Evolutionary conservation across 2,113 vertebrate species (phyloP).

Genomic region (Laticauda colubrina): DNA sequence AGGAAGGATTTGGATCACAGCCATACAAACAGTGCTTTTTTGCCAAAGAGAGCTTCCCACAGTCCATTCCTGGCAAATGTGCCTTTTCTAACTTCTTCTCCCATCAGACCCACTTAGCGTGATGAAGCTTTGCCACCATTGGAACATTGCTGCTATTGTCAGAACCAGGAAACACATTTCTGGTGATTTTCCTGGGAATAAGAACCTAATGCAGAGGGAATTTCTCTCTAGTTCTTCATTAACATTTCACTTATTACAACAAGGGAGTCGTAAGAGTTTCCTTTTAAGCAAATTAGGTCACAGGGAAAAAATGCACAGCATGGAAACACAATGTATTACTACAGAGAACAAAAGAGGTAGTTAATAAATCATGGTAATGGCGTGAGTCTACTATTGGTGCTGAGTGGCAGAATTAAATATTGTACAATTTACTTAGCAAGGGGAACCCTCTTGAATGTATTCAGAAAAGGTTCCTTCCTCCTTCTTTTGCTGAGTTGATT

Average conservation of each 20-base stretch:
- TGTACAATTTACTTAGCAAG: slow-evolving; percentile 61
- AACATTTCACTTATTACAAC: slow-evolving; percentile 80
- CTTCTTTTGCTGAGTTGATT: slow-evolving; percentile 48
- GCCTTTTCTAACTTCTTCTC: slow-evolving; percentile 70
- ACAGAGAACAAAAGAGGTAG: slow-evolving; percentile 75
- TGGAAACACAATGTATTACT: slow-evolving; percentile 73
- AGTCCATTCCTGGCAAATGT: slow-evolving; percentile 69
- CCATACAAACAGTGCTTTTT: slow-evolving; percentile 61
- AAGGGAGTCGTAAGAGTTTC: slow-evolving; percentile 79
- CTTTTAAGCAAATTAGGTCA: slow-evolving; percentile 82
- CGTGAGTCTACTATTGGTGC: slow-evolving; percentile 66
- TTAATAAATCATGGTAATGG: slow-evolving; percentile 83
- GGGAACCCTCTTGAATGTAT: slow-evolving; percentile 51
- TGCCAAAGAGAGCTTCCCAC: slow-evolving; percentile 62
- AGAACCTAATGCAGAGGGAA: slow-evolving; percentile 75
- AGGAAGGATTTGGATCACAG: slow-evolving; percentile 49
- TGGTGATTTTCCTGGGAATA: slow-evolving; percentile 80
- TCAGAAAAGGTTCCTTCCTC: slow-evolving; percentile 51
- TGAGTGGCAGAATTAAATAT: slow-evolving; percentile 72
- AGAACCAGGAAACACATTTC: slow-evolving; percentile 78
- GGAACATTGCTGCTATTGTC: slow-evolving; percentile 72
- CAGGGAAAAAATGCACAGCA: slow-evolving; percentile 70
- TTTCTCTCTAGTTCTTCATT: slow-evolving; percentile 79
- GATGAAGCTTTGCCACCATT: slow-evolving; percentile 62
- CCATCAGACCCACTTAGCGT: slow-evolving; percentile 74